Evolutionary conservation across 2,888 invertebrate species (phyloP).

Genomic region (Sesia apiformis): DNA sequence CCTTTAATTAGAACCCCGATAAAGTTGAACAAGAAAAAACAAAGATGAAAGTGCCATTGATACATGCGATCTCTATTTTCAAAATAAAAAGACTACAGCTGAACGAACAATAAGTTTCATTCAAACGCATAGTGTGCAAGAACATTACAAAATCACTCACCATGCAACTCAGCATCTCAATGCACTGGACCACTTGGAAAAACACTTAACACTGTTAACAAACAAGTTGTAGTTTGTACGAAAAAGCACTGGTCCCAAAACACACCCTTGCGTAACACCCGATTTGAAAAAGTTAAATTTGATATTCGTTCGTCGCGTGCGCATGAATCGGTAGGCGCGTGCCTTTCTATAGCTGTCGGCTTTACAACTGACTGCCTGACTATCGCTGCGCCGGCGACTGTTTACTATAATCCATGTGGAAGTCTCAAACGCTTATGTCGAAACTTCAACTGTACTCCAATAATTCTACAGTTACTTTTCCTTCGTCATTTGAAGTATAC

Average conservation of each 20-base stretch:
- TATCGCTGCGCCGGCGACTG: conserved; percentile 41
- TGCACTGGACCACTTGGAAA: conserved; percentile 32
- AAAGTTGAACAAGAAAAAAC: not conserved
- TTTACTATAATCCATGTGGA: conserved; percentile 67
- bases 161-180: conserved; percentile 54
- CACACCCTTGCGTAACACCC: conserved; percentile 47
- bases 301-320: conserved; percentile 43
- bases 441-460: conserved; percentile 22
- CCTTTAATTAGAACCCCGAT: conserved; percentile 53
- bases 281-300: conserved; percentile 31
- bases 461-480: conserved; percentile 12
- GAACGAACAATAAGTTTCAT: conserved; percentile 55
- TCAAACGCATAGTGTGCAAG: conserved; percentile 35
- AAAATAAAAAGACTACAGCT: conserved; percentile 33
- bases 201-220: conserved; percentile 28
- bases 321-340: conserved; percentile 40
- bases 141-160: conserved; percentile 58
- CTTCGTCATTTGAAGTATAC: conserved; percentile 7
- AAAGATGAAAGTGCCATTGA: conserved; percentile 44
- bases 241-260: conserved; percentile 40
- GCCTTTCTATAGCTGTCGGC: conserved; percentile 44
- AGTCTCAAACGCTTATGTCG: conserved; percentile 34
- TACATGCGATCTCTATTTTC: conserved; percentile 27
- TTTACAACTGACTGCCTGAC: conserved; percentile 40
- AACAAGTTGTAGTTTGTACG: not conserved